Conservation (phyloP, 2,113 vertebrate genomes). For the Sminthopsis crassicaudata region DNA sequence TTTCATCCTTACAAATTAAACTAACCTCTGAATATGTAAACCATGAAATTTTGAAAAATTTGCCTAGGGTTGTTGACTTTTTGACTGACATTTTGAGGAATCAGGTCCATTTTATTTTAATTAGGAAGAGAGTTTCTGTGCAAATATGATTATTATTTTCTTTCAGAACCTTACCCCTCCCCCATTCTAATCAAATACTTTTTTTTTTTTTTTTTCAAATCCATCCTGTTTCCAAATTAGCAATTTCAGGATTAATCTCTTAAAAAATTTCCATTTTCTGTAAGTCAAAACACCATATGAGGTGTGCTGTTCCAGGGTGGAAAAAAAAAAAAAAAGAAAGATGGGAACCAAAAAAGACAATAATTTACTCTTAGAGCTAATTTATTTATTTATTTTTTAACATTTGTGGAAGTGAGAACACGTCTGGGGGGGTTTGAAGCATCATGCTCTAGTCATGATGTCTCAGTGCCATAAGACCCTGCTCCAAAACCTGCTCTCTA, state of each 20-base stretch:
- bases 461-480: conserved; percentile 80
- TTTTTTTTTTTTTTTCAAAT: conserved; percentile 58
- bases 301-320: conserved; percentile 52
- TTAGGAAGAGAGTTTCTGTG: conserved; percentile 30
- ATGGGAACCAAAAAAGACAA: conserved; percentile 67
- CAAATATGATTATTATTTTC: not conserved
- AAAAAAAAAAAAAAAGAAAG: conserved; percentile 52
- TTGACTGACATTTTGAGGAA: conserved; percentile 62
- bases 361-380: conserved; percentile 64
- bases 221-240: conserved; percentile 68
- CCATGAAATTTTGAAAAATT: conserved; percentile 59
- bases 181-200: conserved; percentile 57
- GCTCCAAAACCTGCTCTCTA: conserved; percentile 82
- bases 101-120: conserved; percentile 44
- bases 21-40: conserved; percentile 45
- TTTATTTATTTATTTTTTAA: conserved; percentile 81
- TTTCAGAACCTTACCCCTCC: conserved; percentile 47
- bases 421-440: conserved; percentile 82
- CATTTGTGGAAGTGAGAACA: conserved; percentile 83
- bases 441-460: conserved; percentile 78
- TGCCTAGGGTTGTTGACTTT: not conserved
- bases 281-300: conserved; percentile 76
- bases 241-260: conserved; percentile 74
- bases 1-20: conserved; percentile 57
- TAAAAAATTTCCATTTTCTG: conserved; percentile 75